Evolutionary conservation across 30 jellyfish, hydroid and myxozoan species (phyloP).

Genomic region (Chrysaora quinquecirrha): DNA sequence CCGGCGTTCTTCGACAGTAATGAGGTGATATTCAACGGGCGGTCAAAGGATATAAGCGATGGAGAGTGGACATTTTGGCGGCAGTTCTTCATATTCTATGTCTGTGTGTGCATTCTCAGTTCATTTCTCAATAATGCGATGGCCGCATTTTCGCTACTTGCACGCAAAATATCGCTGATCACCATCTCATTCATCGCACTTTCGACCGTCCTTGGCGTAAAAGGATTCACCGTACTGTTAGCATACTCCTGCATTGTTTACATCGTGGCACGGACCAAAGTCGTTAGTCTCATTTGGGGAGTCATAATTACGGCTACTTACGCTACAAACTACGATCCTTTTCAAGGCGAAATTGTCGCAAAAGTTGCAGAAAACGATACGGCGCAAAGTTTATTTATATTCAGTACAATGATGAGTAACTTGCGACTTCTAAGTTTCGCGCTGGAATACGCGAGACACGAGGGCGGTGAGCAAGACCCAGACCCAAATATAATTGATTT

Average conservation of each 20-base stretch:
- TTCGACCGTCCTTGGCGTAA: slow-evolving; percentile 30
- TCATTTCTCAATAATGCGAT: slow-evolving; percentile 29
- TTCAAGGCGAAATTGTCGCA: slow-evolving; percentile 41
- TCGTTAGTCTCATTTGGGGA: slow-evolving; percentile 20
- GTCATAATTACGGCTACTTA: slow-evolving; percentile 39
- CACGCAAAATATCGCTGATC: slow-evolving; percentile 59
- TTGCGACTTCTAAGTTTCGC: slow-evolving; percentile 70
- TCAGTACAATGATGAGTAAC: slow-evolving; percentile 67
- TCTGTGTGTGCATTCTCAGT: slow-evolving; percentile 35
- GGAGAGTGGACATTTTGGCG: slow-evolving; percentile 85
- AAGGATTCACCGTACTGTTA: slow-evolving; percentile 30
- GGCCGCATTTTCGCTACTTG: slow-evolving; percentile 27
- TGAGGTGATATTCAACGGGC: slow-evolving; percentile 42
- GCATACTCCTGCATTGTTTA: slow-evolving; percentile 39
- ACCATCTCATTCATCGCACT: slow-evolving; percentile 63
- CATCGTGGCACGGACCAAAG: slow-evolving; percentile 31
- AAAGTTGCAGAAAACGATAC: slow-evolving; percentile 51
- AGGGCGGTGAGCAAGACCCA: background rate
- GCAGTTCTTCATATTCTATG: slow-evolving; percentile 46
- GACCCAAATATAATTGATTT: slow-evolving; percentile 60
- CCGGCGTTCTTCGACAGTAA: slow-evolving; percentile 57
- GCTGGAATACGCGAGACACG: slow-evolving; percentile 45
- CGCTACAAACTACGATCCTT: slow-evolving; percentile 60
- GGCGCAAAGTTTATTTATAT: slow-evolving; percentile 29
- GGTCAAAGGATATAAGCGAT: slow-evolving; percentile 57